Evolutionary conservation across 2,113 vertebrate genomes (phyloP), one percentile per base, ranked within the genome.

Genomic region (Alligator mississippiensis): DNA sequence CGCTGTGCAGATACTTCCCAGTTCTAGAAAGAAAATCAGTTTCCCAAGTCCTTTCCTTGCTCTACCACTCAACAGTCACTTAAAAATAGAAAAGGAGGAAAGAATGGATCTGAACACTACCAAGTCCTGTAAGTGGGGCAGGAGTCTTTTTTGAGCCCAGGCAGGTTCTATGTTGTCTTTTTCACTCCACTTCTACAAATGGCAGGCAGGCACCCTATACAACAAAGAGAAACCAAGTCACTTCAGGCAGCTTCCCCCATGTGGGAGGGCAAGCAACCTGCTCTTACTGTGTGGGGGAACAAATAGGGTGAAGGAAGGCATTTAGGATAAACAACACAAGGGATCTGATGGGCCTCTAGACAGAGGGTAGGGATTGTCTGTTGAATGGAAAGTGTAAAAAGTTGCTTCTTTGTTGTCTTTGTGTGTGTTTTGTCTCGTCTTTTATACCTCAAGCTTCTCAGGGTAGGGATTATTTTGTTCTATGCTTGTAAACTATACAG

Each of bases 1-100:
- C 8, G 24, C 25, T 1, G 17, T 34, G 59, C 3, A 16, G n/a
- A 57, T 77, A 7, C n/a, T 61, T 66, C 34, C n/a, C 57, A 63
- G 30, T 19, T 1, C 3, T 76, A 82, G 58, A 72, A 72, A 72
- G 68, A 11, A 83, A 58, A 70, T 61, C 11, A 59, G 66, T 6
- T 82, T 79, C 17, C 47, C 2, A 4, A 3, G 11, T 30, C 22
- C 14, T 59, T 24, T 79, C 47, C 63, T 58, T 15, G 3, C 68
- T 78, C 34, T 59, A 81, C 54, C 87, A 77, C 54, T 70, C 58
- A 28, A 94, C 85, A 90, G 38, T 21, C 87, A 89, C 81, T 87
- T 2, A 90, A 34, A 85, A 92, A 93, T 0, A 0, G 14, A 54
- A 18, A 27, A 38, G 9, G 30, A 80, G 11, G 16, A 80, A 58